phyloP scores from a whole-genome alignment of 2,113 vertebrate species.

The Seriola dumerili region DNA sequence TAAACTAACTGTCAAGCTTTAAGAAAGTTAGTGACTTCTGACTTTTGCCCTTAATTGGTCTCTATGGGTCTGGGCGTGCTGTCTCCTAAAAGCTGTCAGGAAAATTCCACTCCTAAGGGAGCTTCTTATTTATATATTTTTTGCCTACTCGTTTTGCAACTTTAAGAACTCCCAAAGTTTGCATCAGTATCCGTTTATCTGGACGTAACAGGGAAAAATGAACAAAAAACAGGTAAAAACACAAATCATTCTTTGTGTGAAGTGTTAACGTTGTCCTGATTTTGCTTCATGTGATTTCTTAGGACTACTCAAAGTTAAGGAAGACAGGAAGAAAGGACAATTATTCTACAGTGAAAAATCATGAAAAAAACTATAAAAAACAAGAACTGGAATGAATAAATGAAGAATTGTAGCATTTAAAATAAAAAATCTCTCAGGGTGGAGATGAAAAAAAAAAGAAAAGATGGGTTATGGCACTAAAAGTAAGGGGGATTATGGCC shows the following conservation, averaged over 20 bases:
- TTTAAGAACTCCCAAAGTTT: neutral
- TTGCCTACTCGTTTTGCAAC: neutral
- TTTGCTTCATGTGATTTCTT: neutral
- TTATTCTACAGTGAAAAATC: no score
- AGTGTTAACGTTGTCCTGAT: no score
- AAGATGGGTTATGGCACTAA: neutral
- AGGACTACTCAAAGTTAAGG: no score
- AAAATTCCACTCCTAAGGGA: conserved; percentile 9
- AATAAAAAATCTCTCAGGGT: neutral
- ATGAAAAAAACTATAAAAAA: no score
- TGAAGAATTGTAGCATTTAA: neutral
- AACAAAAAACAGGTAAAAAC: no score
- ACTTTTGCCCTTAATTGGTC: conserved; percentile 60
- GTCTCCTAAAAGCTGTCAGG: conserved; percentile 30
- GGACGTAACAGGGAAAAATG: neutral
- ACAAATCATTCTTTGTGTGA: no score
- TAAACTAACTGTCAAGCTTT: conserved; percentile 20
- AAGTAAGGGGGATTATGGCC: neutral
- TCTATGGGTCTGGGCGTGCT: neutral
- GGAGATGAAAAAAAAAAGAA: neutral
- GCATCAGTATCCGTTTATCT: neutral
- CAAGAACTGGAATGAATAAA: neutral
- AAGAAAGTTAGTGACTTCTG: conserved; percentile 39
- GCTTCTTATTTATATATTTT: conserved; percentile 3
- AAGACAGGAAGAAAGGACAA: neutral